These are phyloP conservation scores for Sitta europaea DNA, from an alignment of 2,113 vertebrate species.

Conservation along the genomic window DNA sequence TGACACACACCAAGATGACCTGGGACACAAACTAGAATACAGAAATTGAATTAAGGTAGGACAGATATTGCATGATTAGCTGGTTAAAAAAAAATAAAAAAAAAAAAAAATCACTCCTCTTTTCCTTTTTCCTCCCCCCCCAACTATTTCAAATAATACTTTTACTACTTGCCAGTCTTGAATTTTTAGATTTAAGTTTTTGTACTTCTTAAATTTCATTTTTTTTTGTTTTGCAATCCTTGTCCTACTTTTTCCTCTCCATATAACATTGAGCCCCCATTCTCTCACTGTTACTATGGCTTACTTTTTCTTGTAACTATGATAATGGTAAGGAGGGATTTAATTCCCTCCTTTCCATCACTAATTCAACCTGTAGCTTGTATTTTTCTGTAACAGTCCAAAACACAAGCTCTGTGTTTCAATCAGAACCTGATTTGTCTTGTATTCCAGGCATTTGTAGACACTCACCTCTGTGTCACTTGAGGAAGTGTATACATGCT, in stretches of 20 bases:
- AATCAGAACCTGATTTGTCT: neutral
- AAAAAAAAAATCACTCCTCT: fast-evolving
- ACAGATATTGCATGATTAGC: neutral
- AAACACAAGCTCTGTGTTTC: neutral
- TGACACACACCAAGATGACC: neutral
- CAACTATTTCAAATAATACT: neutral
- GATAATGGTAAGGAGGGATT: neutral
- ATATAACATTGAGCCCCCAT: neutral
- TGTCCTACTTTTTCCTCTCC: neutral
- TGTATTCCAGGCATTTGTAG: neutral
- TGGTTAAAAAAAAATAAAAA: neutral
- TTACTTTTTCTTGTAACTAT: neutral
- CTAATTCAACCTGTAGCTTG: neutral
- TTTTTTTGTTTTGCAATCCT: neutral
- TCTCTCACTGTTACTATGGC: neutral
- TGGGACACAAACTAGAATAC: neutral
- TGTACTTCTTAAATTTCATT: neutral
- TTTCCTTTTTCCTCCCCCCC: neutral
- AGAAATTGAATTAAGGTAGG: neutral
- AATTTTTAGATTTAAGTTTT: neutral
- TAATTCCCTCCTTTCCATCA: neutral
- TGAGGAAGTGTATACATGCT: fast-evolving
- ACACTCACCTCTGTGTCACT: neutral
- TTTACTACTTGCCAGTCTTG: neutral
- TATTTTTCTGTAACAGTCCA: neutral